These are phyloP conservation scores for Crotalus tigris DNA, from an alignment of 2,113 vertebrate genomes.

Conservation along the genomic window DNA sequence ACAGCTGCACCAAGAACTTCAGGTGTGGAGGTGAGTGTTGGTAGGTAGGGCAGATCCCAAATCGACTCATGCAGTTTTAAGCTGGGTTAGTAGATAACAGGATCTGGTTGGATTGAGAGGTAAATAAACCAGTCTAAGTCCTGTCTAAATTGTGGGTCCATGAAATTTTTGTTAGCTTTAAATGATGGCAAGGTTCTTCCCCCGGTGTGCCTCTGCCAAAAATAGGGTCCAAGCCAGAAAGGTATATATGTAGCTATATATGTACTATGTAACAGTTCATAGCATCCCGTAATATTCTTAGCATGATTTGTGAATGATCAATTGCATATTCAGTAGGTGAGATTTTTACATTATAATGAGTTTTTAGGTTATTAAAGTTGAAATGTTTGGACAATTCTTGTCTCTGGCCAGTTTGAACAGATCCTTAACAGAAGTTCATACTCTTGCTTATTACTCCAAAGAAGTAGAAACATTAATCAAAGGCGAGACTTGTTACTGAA, in stretches of 20 bases:
- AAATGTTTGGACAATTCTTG: not conserved
- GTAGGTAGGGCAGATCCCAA: not conserved
- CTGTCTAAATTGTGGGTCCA: not conserved
- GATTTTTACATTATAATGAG: not conserved
- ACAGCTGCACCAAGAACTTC: not conserved
- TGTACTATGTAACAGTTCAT: not conserved
- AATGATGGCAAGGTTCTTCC: not conserved
- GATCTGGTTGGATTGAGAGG: not conserved
- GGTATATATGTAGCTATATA: not conserved
- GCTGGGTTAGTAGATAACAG: too few species aligned
- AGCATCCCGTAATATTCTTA: not conserved
- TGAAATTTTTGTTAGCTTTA: not conserved
- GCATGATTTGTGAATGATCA: not conserved
- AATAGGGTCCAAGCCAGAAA: not conserved
- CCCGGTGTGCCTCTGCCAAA: not conserved
- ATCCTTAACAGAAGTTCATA: not conserved
- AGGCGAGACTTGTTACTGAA: not conserved
- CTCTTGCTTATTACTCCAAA: not conserved
- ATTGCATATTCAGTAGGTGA: not conserved
- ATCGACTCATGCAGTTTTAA: not conserved
- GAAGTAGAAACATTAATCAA: not conserved
- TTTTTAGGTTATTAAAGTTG: not conserved
- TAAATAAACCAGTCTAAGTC: not conserved
- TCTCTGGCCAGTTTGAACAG: not conserved
- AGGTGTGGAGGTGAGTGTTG: slow-evolving; percentile 6